Evolutionary conservation across 2,888 invertebrate species (phyloP).

Genomic region (Drosophila austrosaltans): DNA sequence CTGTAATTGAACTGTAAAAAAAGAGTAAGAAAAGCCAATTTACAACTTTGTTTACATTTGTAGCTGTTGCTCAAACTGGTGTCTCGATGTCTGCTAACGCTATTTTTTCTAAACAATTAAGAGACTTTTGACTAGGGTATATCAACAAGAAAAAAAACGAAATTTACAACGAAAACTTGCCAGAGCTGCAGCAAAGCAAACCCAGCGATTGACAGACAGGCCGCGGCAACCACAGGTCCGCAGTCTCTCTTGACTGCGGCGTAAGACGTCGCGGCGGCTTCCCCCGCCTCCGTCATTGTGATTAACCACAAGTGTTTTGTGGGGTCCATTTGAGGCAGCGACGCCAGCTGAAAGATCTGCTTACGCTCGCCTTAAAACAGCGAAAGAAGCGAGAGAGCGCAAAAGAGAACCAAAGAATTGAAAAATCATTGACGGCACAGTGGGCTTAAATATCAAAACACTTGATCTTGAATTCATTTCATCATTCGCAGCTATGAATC

Average conservation of each 20-base stretch:
- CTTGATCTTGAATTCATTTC: background rate
- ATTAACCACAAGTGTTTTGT: constrained; percentile 58
- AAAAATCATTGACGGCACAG: constrained; percentile 26
- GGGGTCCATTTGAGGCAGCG: constrained; percentile 15
- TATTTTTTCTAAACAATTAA: too few species aligned
- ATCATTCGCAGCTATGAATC: too few species aligned
- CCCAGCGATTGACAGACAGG: constrained; percentile 64
- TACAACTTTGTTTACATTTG: background rate
- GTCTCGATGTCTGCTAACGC: background rate
- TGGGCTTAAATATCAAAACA: background rate
- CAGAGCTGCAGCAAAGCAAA: constrained; percentile 50
- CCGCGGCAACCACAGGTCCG: constrained; percentile 57
- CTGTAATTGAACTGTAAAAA: too few species aligned
- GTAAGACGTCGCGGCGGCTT: constrained; percentile 31
- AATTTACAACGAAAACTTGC: background rate
- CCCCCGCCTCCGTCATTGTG: constrained; percentile 58
- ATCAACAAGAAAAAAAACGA: constrained; percentile 14
- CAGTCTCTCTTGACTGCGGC: constrained; percentile 1
- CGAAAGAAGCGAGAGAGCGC: constrained; percentile 22
- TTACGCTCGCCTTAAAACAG: constrained; percentile 45
- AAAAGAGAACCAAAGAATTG: constrained; percentile 28
- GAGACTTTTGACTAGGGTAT: constrained; percentile 19
- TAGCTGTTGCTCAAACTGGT: background rate
- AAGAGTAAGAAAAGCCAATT: background rate
- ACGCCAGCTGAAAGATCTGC: constrained; percentile 51